Base-by-base conservation (phyloP, 1,140 invertebrate genomes). In the Bombus cullumanus region DNA sequence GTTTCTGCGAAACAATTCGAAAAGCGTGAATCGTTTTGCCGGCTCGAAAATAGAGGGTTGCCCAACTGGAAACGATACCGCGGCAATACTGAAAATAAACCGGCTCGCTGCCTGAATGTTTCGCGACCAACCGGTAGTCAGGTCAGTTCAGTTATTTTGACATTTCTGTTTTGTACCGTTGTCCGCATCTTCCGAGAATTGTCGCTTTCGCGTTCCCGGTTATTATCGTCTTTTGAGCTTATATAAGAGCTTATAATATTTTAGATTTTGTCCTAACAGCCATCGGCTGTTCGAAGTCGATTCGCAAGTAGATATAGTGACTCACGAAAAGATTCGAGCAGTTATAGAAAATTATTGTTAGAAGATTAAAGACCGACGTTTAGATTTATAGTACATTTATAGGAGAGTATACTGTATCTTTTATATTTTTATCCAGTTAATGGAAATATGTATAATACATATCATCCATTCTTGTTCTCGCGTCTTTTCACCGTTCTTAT, bases 81-180 rank as follows among this genome's bases (percentile, higher is more conserved):
- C 18, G 10, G 6, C 34, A 68, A 81, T 39, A 80, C 78, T 81
- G 69, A 74, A 85, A 85, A 85, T 85, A 85, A 77, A 73, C 71
- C 28, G 28, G 6, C 25, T n/a, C 13, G 9, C 34, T 62, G 66
- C 37, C 1, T 25, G 25, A 81, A 85, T 41, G n/a, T 85, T 85
- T 81, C 59, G 22, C 10, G 68, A 69, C 28, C 43, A 43, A 81
- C 69, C 25, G 37, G 53, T 57, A 72, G 69, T 74, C 69, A 25
- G 84, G 84, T 81, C 71, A 85, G 77, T 80, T 73, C 83, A 68
- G 84, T 74, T 85, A 85, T 85, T 85, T 85, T 69, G 78, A 85
- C 78, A 81, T 79, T 81, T 85, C 22, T 85, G 57, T 74, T 25
- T 81, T 73, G 3, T 43, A 34, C 43, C 78, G 68, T 73, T 73